Conservation (phyloP, 2,113 vertebrate genomes). For the Galeopterus variegatus region DNA sequence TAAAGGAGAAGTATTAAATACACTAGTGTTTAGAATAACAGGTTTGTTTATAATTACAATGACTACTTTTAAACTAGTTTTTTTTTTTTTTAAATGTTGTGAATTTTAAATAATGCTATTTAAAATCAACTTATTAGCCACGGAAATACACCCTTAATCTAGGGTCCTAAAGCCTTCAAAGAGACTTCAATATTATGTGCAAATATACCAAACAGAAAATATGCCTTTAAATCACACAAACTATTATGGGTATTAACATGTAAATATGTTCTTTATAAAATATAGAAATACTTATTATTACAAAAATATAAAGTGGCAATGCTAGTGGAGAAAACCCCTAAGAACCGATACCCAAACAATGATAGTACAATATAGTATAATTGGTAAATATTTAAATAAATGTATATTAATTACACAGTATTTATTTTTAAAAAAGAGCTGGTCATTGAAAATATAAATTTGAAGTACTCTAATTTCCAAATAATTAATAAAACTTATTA, state of each 20-base stretch:
- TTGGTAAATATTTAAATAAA: background rate
- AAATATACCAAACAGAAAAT: background rate
- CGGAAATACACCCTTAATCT: conserved; percentile 8
- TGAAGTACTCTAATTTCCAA: background rate
- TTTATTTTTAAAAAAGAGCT: background rate
- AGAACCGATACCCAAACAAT: background rate
- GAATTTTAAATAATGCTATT: background rate
- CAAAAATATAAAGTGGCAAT: background rate
- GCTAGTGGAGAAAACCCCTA: background rate
- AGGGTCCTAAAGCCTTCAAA: background rate
- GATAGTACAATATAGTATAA: background rate
- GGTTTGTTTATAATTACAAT: background rate
- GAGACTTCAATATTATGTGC: background rate
- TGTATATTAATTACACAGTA: background rate
- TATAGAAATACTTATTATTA: background rate
- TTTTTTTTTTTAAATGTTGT: background rate
- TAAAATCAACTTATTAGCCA: background rate
- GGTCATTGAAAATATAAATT: conserved; percentile 10
- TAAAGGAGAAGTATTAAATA: background rate
- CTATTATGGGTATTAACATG: background rate
- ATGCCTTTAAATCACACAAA: background rate
- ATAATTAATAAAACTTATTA: background rate
- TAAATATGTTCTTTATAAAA: background rate
- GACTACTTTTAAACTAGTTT: background rate
- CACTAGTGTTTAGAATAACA: background rate